phyloP scores from a whole-genome alignment of 2,888 invertebrate species.

The Plutella xylostella region DNA sequence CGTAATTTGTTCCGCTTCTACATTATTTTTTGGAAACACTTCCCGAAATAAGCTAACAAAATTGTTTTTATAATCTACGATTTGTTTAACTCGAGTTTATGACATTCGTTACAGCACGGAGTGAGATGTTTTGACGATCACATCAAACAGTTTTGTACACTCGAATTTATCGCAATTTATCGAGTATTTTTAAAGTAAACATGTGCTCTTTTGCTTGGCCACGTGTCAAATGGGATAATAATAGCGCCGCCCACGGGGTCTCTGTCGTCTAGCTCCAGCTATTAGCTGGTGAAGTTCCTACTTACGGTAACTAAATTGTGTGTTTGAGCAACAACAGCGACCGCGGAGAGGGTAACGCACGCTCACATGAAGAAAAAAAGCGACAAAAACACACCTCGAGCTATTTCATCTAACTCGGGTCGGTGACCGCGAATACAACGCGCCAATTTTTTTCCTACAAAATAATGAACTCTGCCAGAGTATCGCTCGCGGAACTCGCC shows the following conservation, averaged over 20 bases:
- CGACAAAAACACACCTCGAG: slow-evolving; percentile 40
- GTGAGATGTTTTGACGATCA: not conserved
- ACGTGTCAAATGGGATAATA: slow-evolving; percentile 15
- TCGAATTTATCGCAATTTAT: not conserved
- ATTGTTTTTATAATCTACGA: not conserved
- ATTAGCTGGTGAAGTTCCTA: too few relatives aligned
- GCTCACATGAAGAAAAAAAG: slow-evolving; percentile 53
- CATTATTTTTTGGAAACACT: too few relatives aligned
- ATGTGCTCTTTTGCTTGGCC: slow-evolving; percentile 16
- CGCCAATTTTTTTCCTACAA: slow-evolving; percentile 32
- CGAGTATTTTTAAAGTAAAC: slow-evolving; percentile 1
- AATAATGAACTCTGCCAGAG: slow-evolving; percentile 20
- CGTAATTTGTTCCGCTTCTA: too few relatives aligned
- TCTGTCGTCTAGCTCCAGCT: not conserved
- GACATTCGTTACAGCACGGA: not conserved
- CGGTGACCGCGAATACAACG: slow-evolving; percentile 50
- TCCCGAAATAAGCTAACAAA: too few relatives aligned
- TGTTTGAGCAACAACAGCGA: too few relatives aligned
- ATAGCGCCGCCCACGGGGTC: not conserved
- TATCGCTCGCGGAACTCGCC: too few relatives aligned
- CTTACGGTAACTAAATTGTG: too few relatives aligned
- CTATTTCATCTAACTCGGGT: slow-evolving; percentile 49
- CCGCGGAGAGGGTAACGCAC: too few relatives aligned
- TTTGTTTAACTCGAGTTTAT: not conserved
- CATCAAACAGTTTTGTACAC: not conserved